Evolutionary conservation across 2,797 vertebrate species (phyloP).

Genomic region (Paramormyrops hopkinsi): DNA sequence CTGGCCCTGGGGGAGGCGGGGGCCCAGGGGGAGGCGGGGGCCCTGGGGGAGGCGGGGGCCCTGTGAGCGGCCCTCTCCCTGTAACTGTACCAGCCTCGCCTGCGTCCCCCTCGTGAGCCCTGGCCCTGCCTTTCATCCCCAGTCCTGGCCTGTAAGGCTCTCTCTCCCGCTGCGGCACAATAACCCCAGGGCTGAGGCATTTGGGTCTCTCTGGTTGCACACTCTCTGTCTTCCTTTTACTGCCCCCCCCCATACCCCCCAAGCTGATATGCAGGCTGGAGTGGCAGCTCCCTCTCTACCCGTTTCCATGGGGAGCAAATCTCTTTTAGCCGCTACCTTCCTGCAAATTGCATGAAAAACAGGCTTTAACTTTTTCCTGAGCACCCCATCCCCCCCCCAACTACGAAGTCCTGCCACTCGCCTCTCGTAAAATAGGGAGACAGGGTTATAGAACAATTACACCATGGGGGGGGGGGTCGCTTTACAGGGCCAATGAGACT

Average conservation of each 20-base stretch:
- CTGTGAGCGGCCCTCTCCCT: slow-evolving; percentile 14
- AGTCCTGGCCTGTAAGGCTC: slow-evolving; percentile 70
- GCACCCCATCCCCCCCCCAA: slow-evolving; percentile 14
- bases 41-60: slow-evolving; percentile 6
- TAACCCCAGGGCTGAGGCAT: slow-evolving; percentile 39
- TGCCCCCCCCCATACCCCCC: slow-evolving; percentile 29
- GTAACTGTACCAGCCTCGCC: no score
- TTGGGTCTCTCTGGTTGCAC: slow-evolving; percentile 7
- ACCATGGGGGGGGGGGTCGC: slow-evolving; percentile 60
- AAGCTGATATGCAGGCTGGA: slow-evolving; percentile 67
- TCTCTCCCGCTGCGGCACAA: slow-evolving; percentile 64
- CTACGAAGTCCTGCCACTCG: not conserved
- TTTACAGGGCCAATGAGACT: slow-evolving; percentile 75
- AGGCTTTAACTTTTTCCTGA: slow-evolving; percentile 72
- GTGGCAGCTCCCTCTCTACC: slow-evolving; percentile 70
- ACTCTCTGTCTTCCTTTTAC: not conserved
- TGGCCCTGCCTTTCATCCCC: slow-evolving; percentile 72
- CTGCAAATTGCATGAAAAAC: slow-evolving; percentile 65
- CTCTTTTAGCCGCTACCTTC: slow-evolving; percentile 50
- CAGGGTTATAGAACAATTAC: slow-evolving; percentile 35
- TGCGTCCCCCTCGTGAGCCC: no score
- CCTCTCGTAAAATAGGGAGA: slow-evolving; percentile 1
- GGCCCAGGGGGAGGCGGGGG: slow-evolving; percentile 39
- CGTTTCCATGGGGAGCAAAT: slow-evolving; percentile 68
- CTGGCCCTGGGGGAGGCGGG: slow-evolving; percentile 34